phyloP scores from a whole-genome alignment of 1,140 invertebrate genomes.

The Arion vulgaris region DNA sequence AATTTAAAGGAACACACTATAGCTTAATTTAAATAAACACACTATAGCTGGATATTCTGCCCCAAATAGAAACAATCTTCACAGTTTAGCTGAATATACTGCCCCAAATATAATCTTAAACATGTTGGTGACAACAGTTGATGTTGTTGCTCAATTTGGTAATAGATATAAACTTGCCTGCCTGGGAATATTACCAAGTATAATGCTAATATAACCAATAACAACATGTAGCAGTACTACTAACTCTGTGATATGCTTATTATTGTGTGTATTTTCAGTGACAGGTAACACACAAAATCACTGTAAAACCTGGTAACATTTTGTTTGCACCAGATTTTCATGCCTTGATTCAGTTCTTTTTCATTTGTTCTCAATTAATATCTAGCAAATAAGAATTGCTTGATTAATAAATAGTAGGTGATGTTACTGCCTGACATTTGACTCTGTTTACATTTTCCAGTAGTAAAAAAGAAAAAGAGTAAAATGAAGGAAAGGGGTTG shows the following conservation, averaged over 20 bases:
- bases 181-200: too few species aligned
- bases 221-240: too few species aligned
- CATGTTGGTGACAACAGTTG: too few species aligned
- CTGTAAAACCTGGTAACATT: constrained; percentile 13
- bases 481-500: constrained; percentile 7
- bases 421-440: constrained; percentile 16
- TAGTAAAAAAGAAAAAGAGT: constrained; percentile 39
- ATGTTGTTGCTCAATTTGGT: too few species aligned
- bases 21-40: too few species aligned
- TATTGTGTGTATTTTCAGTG: constrained; percentile 36
- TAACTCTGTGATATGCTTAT: not conserved
- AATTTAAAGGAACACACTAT: too few species aligned
- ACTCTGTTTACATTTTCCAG: constrained; percentile 30
- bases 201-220: too few species aligned
- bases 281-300: constrained; percentile 24
- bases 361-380: not conserved
- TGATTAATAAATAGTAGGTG: not conserved
- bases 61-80: too few species aligned
- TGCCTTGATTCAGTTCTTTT: not conserved
- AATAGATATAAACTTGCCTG: too few species aligned
- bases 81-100: too few species aligned
- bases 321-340: not conserved
- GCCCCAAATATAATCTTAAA: too few species aligned
- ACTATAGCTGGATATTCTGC: too few species aligned
- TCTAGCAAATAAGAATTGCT: not conserved